phyloP scores from a whole-genome alignment of 2,888 invertebrate genomes.

The Polymixis lichenea region DNA sequence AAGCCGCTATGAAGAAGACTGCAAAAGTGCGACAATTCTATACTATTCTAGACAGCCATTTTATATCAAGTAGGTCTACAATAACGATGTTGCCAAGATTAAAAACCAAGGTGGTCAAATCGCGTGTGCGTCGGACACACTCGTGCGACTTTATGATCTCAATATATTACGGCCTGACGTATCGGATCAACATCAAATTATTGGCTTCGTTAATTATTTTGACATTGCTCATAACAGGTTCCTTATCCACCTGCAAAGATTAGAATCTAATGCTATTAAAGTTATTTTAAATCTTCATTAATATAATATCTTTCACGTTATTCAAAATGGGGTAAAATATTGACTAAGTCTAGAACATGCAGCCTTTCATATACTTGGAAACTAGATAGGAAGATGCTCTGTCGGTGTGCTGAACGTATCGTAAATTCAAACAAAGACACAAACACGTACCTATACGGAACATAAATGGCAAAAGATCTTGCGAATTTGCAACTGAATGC shows the following conservation, averaged over 20 bases:
- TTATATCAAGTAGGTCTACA: background rate
- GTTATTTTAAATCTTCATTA: constrained; percentile 1
- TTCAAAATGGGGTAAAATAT: background rate
- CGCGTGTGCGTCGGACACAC: constrained; percentile 51
- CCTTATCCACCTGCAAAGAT: constrained; percentile 12
- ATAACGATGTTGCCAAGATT: constrained; percentile 33
- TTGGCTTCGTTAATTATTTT: constrained; percentile 54
- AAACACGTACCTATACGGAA: background rate
- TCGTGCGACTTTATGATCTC: constrained; percentile 46
- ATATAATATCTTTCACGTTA: background rate
- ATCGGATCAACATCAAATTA: constrained; percentile 55
- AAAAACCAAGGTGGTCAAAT: constrained; percentile 33
- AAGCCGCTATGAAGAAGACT: no score
- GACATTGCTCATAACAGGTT: constrained; percentile 42
- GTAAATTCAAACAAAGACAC: background rate
- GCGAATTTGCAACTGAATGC: constrained; percentile 7
- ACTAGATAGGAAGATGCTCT: background rate
- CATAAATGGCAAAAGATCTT: constrained; percentile 1
- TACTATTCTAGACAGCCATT: background rate
- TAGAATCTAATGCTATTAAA: constrained; percentile 9
- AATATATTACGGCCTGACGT: constrained; percentile 54
- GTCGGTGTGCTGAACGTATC: background rate
- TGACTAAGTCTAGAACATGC: background rate
- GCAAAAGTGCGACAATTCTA: background rate
- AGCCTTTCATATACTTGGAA: background rate